A percentile compares a stretch with the other conserved stretches of the same genome.
These are phyloP conservation scores for Strigops habroptila DNA, from an alignment of 2,113 vertebrate genomes.

Conservation along the genomic window DNA sequence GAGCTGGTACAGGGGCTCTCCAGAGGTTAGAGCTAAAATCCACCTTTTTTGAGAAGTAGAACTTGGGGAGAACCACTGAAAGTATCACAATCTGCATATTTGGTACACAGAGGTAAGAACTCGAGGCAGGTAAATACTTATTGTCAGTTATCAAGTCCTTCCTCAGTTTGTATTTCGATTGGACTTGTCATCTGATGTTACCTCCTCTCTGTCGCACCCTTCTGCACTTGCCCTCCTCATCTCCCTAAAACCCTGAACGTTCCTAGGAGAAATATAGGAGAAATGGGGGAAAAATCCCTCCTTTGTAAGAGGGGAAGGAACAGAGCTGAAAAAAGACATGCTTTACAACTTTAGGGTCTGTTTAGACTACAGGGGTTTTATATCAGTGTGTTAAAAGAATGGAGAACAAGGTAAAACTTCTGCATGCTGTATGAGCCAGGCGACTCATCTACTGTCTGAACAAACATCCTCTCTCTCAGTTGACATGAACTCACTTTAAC, in stretches of 20 bases:
- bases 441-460: background rate
- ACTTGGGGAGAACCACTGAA: background rate
- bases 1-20: background rate
- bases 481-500: background rate
- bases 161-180: background rate
- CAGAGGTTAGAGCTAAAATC: background rate
- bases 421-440: background rate
- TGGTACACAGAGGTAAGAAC: background rate
- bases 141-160: background rate
- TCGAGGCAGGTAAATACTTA: background rate
- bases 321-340: background rate
- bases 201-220: background rate
- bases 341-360: background rate
- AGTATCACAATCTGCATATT: background rate
- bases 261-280: background rate
- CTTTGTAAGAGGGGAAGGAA: background rate
- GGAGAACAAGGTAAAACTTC: background rate
- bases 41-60: background rate
- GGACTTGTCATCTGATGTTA: background rate
- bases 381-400: background rate
- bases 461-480: background rate
- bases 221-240: background rate
- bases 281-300: background rate
- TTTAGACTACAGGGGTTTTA: background rate
- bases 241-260: background rate